Evolutionary conservation across 1,140 invertebrate genomes (phyloP).

Genomic region (Pararge aegeria): DNA sequence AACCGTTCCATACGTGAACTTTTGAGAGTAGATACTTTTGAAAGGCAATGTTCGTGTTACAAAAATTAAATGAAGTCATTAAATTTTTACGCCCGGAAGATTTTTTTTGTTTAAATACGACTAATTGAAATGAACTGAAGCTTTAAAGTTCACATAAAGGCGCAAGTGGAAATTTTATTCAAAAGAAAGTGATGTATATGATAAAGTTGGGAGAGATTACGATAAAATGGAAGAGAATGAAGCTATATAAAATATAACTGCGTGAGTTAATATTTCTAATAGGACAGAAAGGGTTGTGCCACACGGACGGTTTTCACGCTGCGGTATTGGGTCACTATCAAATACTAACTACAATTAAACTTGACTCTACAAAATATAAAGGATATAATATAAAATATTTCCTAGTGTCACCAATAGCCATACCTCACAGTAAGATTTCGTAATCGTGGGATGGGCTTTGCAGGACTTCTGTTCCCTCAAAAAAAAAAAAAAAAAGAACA

Average conservation of each 20-base stretch:
- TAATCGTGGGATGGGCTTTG: no score
- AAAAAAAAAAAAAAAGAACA: no score
- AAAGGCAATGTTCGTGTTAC: no score
- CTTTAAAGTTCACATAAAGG: background rate
- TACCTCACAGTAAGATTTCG: no score
- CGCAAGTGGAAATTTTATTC: slow-evolving; percentile 1
- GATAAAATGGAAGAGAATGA: slow-evolving; percentile 12
- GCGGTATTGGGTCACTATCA: background rate
- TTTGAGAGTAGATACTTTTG: no score
- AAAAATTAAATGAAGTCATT: background rate
- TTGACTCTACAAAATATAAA: no score
- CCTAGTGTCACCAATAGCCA: no score
- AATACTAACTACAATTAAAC: background rate
- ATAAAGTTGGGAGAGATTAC: slow-evolving; percentile 8
- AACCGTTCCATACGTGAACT: no score
- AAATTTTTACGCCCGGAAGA: background rate
- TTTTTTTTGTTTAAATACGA: background rate
- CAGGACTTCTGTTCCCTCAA: no score
- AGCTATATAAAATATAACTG: slow-evolving; percentile 32
- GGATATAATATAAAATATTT: no score
- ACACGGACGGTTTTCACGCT: background rate
- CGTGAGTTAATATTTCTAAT: slow-evolving; percentile 45
- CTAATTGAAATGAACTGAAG: background rate
- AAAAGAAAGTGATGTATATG: slow-evolving; percentile 12
- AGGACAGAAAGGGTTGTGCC: slow-evolving; percentile 49